A percentile compares a stretch with the other conserved stretches of the same genome.
phyloP scores from a whole-genome alignment of 2,888 invertebrate genomes.

The Torymus texanus region DNA sequence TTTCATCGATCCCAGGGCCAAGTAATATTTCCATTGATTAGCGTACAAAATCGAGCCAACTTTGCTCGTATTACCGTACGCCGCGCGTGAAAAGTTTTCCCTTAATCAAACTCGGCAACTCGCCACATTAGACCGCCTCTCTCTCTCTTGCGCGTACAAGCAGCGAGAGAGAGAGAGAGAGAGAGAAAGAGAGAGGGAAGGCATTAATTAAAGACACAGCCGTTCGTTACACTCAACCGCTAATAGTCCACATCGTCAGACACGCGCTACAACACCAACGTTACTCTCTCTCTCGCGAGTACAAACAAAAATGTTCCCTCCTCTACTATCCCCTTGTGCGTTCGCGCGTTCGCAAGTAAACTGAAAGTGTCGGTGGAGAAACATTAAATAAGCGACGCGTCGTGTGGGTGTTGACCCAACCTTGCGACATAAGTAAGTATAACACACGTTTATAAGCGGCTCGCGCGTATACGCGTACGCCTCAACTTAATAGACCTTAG shows the following conservation, averaged over 20 bases:
- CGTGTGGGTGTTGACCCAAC: constrained; percentile 5
- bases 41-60: constrained; percentile 28
- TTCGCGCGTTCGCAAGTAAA: neutral
- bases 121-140: neutral
- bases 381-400: constrained; percentile 6
- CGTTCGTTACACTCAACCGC: neutral
- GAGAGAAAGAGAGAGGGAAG: too few species aligned
- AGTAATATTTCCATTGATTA: neutral
- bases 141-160: too few species aligned
- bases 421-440: too few species aligned
- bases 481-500: neutral
- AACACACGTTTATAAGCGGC: too few species aligned
- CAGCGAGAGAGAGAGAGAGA: too few species aligned
- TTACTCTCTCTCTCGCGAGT: neutral
- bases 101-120: constrained; percentile 33
- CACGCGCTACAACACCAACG: neutral
- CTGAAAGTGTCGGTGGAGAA: constrained; percentile 26
- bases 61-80: constrained; percentile 22
- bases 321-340: too few species aligned
- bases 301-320: constrained; percentile 8
- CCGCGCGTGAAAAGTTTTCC: constrained; percentile 19
- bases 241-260: neutral
- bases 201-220: constrained; percentile 29
- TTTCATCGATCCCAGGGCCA: neutral
- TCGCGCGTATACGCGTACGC: neutral